Evolutionary conservation across 2,888 invertebrate species (phyloP), one percentile per base, ranked within the genome.

Genomic region (Athetis lepigone): DNA sequence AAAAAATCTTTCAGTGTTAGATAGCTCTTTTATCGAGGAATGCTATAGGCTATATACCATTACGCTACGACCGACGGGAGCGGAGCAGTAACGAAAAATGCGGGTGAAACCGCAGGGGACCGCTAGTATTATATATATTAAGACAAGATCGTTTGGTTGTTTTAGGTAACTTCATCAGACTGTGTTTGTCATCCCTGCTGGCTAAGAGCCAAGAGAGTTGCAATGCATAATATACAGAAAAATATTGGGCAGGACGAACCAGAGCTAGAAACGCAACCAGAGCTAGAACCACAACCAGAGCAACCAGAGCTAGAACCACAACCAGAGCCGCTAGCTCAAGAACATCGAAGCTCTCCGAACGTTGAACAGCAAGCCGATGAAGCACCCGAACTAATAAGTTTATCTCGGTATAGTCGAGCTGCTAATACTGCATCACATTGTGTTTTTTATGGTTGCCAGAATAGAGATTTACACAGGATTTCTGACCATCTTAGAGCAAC

Each of bases 371-470:
- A n/a, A 36, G 23, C 23, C 21, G 23, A 16, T 0, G 23, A 16
- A 13, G 8, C 2, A n/a, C 36, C 33, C 9, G 1, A 16, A 0
- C 1, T 18, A 1, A 51, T 39, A 16, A 4, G 0, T 11, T 50
- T 50, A n/a, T 6, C 27, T 0, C 40, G 19, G 9, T 42, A 52
- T 51, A 39, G 11, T 23, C 37, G 37, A 39, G 37, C 50, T 1
- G 7, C 52, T 42, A 54, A 40, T 16, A 54, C 27, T 29, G 42
- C 54, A 16, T 0, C 27, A 54, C 9, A 54, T 54, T 54, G 52
- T n/a, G 29, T 54, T n/a, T 27, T 51, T 25, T 9, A 1, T 51
- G 37, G 51, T 27, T 40, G 51, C 19, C 51, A 52, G 5, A 52
- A 40, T 2, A 40, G 4, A n/a, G 27, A 52, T 27, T 40, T 52